Conservation (phyloP, 2,113 vertebrate genomes). For the Dascyllus trimaculatus region DNA sequence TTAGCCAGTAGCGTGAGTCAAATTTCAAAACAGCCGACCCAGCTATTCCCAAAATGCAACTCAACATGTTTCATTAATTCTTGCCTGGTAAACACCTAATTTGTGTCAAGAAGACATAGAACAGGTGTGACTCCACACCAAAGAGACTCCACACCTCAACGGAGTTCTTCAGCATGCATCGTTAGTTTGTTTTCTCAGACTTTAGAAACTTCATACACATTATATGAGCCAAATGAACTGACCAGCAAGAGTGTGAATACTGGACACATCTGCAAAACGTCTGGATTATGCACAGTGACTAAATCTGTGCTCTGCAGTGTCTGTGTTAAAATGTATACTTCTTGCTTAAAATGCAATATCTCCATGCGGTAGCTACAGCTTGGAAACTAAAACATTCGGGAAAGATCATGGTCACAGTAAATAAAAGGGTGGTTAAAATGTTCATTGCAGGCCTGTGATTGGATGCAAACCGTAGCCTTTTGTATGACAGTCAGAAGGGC, state of each 20-base stretch:
- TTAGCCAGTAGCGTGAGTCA: slow-evolving; percentile 18
- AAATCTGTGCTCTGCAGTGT: background rate
- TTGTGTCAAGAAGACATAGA: background rate
- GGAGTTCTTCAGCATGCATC: background rate
- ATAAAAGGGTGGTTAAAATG: slow-evolving; percentile 1
- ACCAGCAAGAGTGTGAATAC: background rate
- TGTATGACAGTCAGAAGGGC: background rate
- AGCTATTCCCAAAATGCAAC: slow-evolving; percentile 19
- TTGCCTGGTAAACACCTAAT: background rate
- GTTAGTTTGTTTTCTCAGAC: background rate
- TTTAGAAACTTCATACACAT: background rate
- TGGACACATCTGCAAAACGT: slow-evolving; percentile 2
- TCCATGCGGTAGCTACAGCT: no score
- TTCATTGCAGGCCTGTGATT: slow-evolving; percentile 1
- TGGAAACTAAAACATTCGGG: background rate
- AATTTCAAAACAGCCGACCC: background rate
- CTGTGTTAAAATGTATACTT: background rate
- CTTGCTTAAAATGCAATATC: background rate
- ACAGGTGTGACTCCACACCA: no score
- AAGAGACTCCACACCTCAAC: background rate
- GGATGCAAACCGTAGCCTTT: background rate
- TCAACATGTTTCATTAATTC: background rate
- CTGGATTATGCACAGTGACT: slow-evolving; percentile 1
- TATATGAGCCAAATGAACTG: background rate
- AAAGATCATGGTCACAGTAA: background rate